A percentile compares a stretch with the other conserved stretches of the same genome.
These are phyloP conservation scores for Acleris cristana DNA, from an alignment of 2,888 invertebrate genomes.

Conservation along the genomic window DNA sequence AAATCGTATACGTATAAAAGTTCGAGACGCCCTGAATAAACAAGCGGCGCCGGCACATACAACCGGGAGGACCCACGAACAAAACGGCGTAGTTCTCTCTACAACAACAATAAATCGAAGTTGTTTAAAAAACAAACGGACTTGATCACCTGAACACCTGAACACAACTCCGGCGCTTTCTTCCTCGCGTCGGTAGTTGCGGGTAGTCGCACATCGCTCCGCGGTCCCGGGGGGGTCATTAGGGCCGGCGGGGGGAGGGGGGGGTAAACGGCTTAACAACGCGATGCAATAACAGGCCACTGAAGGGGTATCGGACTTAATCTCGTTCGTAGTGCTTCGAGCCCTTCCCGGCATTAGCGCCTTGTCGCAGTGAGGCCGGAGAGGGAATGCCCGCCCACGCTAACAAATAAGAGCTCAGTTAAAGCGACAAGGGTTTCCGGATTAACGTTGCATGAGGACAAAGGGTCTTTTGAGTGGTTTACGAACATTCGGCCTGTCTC, in stretches of 20 bases:
- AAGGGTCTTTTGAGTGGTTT: conserved; percentile 9
- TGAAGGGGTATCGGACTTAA: conserved; percentile 29
- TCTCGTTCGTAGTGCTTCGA: conserved; percentile 13
- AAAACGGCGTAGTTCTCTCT: background rate
- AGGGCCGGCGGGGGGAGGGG: conserved; percentile 7
- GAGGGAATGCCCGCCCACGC: background rate
- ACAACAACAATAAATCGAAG: background rate
- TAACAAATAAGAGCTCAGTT: conserved; percentile 1
- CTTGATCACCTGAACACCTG: conserved; percentile 19
- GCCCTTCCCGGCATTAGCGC: background rate
- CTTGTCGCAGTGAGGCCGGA: too few species aligned
- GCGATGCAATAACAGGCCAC: conserved; percentile 21
- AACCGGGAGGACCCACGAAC: too few species aligned
- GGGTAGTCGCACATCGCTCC: background rate
- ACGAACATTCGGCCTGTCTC: too few species aligned
- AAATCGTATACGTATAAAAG: too few species aligned
- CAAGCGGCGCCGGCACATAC: too few species aligned
- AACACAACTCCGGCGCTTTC: conserved; percentile 10
- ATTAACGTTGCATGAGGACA: background rate
- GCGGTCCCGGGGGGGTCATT: conserved; percentile 24
- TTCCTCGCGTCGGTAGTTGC: conserved; percentile 10
- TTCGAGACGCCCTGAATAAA: too few species aligned
- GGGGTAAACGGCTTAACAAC: conserved; percentile 24
- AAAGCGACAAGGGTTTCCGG: background rate
- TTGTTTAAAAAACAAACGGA: conserved; percentile 22